Evolutionary conservation across 2,113 vertebrate species (phyloP).

Genomic region (Alectura lathami): DNA sequence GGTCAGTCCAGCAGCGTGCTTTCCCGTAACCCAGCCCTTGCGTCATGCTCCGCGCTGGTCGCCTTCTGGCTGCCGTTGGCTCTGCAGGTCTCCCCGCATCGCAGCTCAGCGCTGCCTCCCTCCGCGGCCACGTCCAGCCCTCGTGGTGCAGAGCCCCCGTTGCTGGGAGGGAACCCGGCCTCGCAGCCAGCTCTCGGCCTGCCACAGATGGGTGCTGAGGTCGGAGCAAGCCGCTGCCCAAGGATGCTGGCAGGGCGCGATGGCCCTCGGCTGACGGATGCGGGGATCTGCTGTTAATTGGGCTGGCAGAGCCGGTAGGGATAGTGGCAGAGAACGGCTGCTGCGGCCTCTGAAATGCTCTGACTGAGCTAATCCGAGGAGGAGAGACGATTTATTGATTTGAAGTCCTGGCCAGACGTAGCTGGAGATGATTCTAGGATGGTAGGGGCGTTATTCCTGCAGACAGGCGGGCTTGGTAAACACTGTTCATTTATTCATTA

Average conservation of each 20-base stretch:
- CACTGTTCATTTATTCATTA: neutral
- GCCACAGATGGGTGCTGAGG: neutral
- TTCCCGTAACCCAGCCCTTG: neutral
- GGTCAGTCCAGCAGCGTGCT: neutral
- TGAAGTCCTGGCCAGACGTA: neutral
- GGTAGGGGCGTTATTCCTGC: neutral
- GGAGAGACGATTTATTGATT: constrained; percentile 10
- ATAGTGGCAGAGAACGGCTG: neutral
- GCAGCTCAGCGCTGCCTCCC: neutral
- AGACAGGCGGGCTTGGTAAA: neutral
- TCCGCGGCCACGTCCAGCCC: neutral
- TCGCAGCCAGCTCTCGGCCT: rapidly evolving
- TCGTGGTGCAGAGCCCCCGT: neutral
- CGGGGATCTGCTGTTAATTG: neutral
- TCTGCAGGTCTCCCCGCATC: neutral
- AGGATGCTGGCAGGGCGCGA: neutral
- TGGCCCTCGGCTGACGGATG: neutral
- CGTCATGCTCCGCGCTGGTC: rapidly evolving
- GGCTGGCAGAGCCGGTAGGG: neutral
- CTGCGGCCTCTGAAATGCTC: neutral
- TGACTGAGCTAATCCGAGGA: neutral
- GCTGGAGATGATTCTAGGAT: neutral
- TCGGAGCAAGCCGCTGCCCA: neutral
- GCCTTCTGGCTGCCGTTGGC: neutral
- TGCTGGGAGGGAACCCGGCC: neutral